Evolutionary conservation across 2,113 vertebrate species (phyloP), one percentile per base, ranked within the genome.

Genomic region (Willisornis vidua): DNA sequence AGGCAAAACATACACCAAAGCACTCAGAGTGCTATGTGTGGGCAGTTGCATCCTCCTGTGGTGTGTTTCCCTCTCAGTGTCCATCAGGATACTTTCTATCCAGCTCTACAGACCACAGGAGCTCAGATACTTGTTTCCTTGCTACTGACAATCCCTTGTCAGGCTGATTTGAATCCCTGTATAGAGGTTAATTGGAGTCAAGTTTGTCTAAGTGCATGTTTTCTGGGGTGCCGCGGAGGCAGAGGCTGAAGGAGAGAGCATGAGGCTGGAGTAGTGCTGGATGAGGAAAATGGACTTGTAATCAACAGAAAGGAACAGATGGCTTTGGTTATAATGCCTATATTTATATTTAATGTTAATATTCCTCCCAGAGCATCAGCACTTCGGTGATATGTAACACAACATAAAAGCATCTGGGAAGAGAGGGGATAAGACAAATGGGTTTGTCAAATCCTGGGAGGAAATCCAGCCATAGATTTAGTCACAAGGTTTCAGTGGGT

Each of bases 261-360:
- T 0, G 25, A 95, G 59, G 79, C 80, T 93, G 81, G 62, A 52
- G 58, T 24, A 68, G 39, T 0, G 0, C 35, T 63, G 67, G 37
- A 5, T 22, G 33, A 66, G 84, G 49, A 62, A 41, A 85, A 88
- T 3, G 52, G 43, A 68, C 67, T 89, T 62, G 26, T 94, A 80
- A 59, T 48, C 14, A 2, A 63, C 39, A 85, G 61, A 65, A 82
- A n/a, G 45, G 49, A 94, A 80, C 87, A 93, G 82, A 85, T 96
- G 87, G 77, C 67, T 91, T 94, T 65, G 37, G 59, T 65, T 91
- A 62, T 93, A 84, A 48, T 87, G 72, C 59, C 63, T 85, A 6
- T 62, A 66, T 90, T 95, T 91, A 41, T 58, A 66, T 76, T 89
- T 90, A 73, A 83, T 70, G 62, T 33, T 63, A 90, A 74, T 87